phyloP scores from a whole-genome alignment of 1,140 invertebrate genomes.

The Caenorhabditis elegans region WBcel235 BX284606.5:15722501-15723000 shows the following conservation, averaged over 20 bases:
- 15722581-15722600: background rate
- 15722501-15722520: background rate
- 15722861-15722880: background rate
- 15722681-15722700: background rate
- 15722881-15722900: background rate
- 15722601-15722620: background rate
- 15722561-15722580: background rate
- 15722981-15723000: background rate
- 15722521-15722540: background rate
- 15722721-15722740: background rate
- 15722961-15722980: background rate
- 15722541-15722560: background rate
- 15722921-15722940: background rate
- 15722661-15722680: too few species aligned
- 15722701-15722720: background rate
- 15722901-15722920: background rate
- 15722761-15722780: background rate
- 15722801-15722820: background rate
- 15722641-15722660: background rate
- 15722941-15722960: background rate
- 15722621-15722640: background rate
- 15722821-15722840: too few species aligned
- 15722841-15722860: background rate
- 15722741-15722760: background rate
- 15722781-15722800: background rate